phyloP scores from a whole-genome alignment of 2,113 vertebrate genomes.

The Oncorhynchus gorbuscha region DNA sequence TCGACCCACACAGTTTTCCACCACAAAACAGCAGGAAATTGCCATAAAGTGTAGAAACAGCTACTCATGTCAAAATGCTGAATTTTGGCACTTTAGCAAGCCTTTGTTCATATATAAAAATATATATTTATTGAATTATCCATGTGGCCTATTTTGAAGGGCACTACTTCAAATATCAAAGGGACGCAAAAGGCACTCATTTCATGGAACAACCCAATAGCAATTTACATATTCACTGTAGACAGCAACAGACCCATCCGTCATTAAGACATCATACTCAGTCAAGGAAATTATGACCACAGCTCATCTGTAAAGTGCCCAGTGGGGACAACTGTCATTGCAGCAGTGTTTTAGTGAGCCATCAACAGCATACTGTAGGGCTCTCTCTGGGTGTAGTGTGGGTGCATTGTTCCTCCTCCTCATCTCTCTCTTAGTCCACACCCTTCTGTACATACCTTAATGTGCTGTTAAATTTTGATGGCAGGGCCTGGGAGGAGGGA shows the following conservation, averaged over 20 bases:
- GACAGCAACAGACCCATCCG: conserved; percentile 4
- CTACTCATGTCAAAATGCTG: too few relatives aligned
- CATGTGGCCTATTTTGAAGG: too few relatives aligned
- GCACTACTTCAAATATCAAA: too few relatives aligned
- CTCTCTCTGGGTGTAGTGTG: background rate
- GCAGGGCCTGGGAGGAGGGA: too few relatives aligned
- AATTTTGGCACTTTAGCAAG: too few relatives aligned
- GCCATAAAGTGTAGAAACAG: conserved; percentile 6
- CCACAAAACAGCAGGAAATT: background rate
- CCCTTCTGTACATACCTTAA: background rate
- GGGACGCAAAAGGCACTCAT: too few relatives aligned
- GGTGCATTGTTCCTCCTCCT: background rate
- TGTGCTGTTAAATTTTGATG: background rate
- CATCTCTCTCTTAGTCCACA: background rate
- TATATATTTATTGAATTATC: too few relatives aligned
- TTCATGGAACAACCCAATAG: background rate
- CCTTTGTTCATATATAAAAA: too few relatives aligned
- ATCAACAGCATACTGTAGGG: background rate
- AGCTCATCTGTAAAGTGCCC: conserved; percentile 2
- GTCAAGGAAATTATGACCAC: conserved; percentile 3
- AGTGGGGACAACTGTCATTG: background rate
- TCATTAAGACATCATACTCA: conserved; percentile 2
- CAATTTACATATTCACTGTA: conserved; percentile 1
- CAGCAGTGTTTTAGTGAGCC: background rate
- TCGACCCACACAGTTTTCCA: too few relatives aligned